A percentile compares a stretch with the other conserved stretches of the same genome.
Conservation (phyloP, 2,797 vertebrate genomes). For the Sebastes itinus region DNA sequence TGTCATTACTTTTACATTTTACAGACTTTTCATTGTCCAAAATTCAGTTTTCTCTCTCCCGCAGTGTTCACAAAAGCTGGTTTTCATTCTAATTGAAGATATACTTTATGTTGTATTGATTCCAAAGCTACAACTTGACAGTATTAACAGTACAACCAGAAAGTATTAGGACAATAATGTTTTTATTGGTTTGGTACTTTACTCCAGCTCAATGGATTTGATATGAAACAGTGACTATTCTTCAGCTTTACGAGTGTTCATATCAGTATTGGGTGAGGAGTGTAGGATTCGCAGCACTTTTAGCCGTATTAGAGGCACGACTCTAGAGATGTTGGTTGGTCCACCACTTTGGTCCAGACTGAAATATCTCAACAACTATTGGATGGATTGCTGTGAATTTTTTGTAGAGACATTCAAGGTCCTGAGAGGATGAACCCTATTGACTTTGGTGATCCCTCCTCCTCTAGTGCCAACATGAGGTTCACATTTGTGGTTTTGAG, state of each 20-base stretch:
- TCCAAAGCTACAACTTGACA: neutral
- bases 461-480: neutral
- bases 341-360: neutral
- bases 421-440: neutral
- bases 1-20: neutral
- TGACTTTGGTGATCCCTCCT: neutral
- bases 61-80: neutral
- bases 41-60: neutral
- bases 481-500: neutral
- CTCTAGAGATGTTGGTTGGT: neutral
- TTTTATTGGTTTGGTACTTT: neutral
- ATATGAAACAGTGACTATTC: neutral
- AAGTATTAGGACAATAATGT: neutral
- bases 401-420: no score
- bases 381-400: no score
- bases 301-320: no score
- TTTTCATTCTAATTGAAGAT: neutral
- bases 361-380: no score
- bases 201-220: neutral
- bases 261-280: neutral
- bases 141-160: neutral
- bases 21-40: neutral
- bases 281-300: neutral
- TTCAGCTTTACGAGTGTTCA: no score
- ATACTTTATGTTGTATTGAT: neutral